Conservation (phyloP, 1,140 invertebrate genomes). For the Centruroides vittatus region DNA sequence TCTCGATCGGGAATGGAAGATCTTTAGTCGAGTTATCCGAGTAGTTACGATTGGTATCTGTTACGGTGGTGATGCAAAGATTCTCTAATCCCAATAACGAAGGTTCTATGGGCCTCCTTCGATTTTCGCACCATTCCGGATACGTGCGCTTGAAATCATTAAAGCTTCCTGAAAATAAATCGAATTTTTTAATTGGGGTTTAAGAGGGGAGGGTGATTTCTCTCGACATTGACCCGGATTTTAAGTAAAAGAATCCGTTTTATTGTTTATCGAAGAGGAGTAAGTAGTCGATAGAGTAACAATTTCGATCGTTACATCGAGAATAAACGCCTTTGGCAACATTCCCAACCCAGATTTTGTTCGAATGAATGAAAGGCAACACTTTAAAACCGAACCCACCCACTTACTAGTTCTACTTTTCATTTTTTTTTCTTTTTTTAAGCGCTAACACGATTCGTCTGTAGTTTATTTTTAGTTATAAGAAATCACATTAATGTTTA, state of each 20-base stretch:
- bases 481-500: no score
- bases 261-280: background rate
- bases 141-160: conserved; percentile 59
- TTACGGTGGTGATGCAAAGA: conserved; percentile 24
- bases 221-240: background rate
- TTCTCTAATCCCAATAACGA: conserved; percentile 30
- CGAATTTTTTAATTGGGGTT: background rate
- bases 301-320: background rate
- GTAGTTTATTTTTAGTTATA: no score
- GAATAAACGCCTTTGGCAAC: background rate
- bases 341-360: background rate
- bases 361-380: background rate
- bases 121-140: conserved; percentile 72
- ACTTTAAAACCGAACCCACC: no score
- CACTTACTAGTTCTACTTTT: no score
- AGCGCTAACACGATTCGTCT: no score
- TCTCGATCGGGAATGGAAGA: conserved; percentile 70
- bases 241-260: background rate
- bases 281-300: background rate
- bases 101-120: conserved; percentile 28
- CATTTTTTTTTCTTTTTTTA: no score
- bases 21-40: conserved; percentile 17
- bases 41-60: conserved; percentile 16
- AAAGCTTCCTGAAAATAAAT: conserved; percentile 61
- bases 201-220: background rate